Conservation (phyloP, 2,888 invertebrate genomes). For the Noctua fimbriata region DNA sequence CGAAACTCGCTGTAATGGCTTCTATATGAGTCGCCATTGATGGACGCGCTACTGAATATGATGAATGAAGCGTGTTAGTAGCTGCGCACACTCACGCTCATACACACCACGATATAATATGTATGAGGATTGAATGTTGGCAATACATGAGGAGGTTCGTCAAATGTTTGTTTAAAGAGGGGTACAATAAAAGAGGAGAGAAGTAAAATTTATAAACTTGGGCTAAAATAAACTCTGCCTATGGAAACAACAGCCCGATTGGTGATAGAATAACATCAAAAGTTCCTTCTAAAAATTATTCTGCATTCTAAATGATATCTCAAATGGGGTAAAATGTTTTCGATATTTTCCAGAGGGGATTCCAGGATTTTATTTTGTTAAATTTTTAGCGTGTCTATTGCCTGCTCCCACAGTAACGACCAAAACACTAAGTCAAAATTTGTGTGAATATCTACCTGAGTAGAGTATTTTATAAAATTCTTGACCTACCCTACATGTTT, state of each 20-base stretch:
- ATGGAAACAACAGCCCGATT: not conserved
- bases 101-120: too few relatives aligned
- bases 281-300: not conserved
- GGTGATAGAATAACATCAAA: not conserved
- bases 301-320: too few relatives aligned
- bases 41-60: conserved; percentile 12
- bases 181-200: too few relatives aligned
- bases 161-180: too few relatives aligned
- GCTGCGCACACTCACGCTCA: too few relatives aligned
- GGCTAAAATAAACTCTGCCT: too few relatives aligned
- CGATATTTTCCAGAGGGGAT: too few relatives aligned
- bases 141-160: too few relatives aligned
- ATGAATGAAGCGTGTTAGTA: conserved; percentile 9
- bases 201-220: too few relatives aligned
- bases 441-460: not conserved
- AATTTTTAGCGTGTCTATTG: too few relatives aligned
- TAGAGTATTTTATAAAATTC: conserved; percentile 1
- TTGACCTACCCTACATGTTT: not conserved
- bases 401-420: not conserved
- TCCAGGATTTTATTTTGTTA: not conserved
- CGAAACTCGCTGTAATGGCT: not conserved
- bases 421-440: not conserved
- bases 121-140: too few relatives aligned
- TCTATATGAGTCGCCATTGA: conserved; percentile 6
- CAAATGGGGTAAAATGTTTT: too few relatives aligned